phyloP scores from a whole-genome alignment of 2,888 invertebrate genomes.

The Cheilosia urbana region DNA sequence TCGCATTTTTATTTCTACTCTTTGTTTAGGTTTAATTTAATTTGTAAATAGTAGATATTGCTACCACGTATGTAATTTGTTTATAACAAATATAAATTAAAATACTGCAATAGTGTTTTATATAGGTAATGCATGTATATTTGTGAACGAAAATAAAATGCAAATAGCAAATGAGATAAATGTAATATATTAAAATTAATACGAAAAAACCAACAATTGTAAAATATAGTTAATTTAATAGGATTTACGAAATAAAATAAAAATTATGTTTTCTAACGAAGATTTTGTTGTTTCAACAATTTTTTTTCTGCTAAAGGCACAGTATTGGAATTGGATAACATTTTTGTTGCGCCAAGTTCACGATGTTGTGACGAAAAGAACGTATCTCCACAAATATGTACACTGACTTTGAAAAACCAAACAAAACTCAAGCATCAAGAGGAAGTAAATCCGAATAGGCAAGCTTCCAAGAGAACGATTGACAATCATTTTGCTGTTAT shows the following conservation, averaged over 20 bases:
- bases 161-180: conserved; percentile 40
- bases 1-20: conserved; percentile 41
- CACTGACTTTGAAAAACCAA: too few species aligned
- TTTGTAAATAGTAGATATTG: conserved; percentile 63
- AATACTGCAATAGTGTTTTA: conserved; percentile 18
- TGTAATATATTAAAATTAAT: conserved; percentile 59
- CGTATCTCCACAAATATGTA: too few species aligned
- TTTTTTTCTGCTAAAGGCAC: too few species aligned
- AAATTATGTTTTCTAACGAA: conserved; percentile 18
- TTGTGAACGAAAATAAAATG: conserved; percentile 10
- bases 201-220: conserved; percentile 2
- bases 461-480: too few species aligned
- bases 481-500: too few species aligned
- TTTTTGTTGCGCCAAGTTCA: too few species aligned
- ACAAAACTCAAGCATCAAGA: too few species aligned
- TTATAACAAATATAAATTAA: not conserved
- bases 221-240: conserved; percentile 58
- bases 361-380: too few species aligned
- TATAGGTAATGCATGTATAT: not conserved
- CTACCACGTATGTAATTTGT: conserved; percentile 21
- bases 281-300: not conserved
- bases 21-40: conserved; percentile 17
- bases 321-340: too few species aligned
- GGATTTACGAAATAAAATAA: conserved; percentile 31
- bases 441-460: too few species aligned